phyloP scores from a whole-genome alignment of 2,797 vertebrate species.

The Sebastes taczanowskii region DNA sequence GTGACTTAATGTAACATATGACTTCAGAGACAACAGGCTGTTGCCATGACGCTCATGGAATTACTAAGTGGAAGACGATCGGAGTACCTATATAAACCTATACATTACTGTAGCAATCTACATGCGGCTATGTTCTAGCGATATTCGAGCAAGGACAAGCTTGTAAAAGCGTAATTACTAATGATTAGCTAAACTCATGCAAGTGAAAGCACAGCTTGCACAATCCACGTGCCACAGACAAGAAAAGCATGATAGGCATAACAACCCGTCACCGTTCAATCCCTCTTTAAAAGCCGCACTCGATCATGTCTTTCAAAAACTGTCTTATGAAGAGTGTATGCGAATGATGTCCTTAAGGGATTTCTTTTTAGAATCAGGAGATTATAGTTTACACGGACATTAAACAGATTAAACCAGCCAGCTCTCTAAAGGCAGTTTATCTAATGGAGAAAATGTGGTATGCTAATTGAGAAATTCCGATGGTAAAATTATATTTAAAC shows the following conservation, averaged over 20 bases:
- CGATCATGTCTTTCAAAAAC: constrained; percentile 79
- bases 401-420: constrained; percentile 84
- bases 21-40: constrained; percentile 41
- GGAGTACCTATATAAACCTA: constrained; percentile 1
- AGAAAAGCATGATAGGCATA: constrained; percentile 65
- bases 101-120: not conserved
- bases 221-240: constrained; percentile 38
- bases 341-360: constrained; percentile 83
- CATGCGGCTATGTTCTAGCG: constrained; percentile 12
- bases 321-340: constrained; percentile 76
- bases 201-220: constrained; percentile 53
- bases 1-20: constrained; percentile 34
- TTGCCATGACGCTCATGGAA: constrained; percentile 11
- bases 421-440: constrained; percentile 87
- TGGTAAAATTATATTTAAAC: constrained; percentile 82
- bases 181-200: constrained; percentile 64
- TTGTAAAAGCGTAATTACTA: constrained; percentile 57
- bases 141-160: constrained; percentile 58
- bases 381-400: constrained; percentile 86
- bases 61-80: not conserved
- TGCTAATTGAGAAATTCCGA: constrained; percentile 85
- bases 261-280: constrained; percentile 67
- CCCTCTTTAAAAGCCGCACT: constrained; percentile 77
- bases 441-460: constrained; percentile 85
- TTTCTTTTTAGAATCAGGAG: constrained; percentile 84